Percentiles rank a stretch among this genome's conserved stretches.
Conservation (phyloP, 2,113 vertebrate species). For the Hippocampus zosterae region DNA sequence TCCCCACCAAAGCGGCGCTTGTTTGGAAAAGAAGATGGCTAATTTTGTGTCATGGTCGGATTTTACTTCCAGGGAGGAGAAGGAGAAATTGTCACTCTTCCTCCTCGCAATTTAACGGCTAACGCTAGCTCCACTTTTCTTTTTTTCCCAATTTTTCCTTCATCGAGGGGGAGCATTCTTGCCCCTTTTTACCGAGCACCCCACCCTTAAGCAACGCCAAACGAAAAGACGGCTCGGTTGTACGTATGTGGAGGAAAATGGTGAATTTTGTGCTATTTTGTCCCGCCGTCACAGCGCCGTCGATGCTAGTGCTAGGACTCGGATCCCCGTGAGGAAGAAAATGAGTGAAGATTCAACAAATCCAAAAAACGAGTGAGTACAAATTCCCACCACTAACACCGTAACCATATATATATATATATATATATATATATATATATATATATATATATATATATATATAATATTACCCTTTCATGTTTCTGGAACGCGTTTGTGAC, state of each 20-base stretch:
- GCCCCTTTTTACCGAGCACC: slow-evolving; percentile 24
- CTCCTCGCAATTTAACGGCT: slow-evolving; percentile 64
- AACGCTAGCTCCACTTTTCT: slow-evolving; percentile 51
- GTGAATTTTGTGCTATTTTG: slow-evolving; percentile 74
- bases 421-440: neutral
- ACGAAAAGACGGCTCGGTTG: slow-evolving; percentile 38
- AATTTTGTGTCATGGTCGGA: slow-evolving; percentile 66
- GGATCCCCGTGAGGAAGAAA: slow-evolving; percentile 92
- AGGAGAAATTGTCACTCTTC: slow-evolving; percentile 72
- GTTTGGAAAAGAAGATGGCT: slow-evolving; percentile 48
- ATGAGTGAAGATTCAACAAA: slow-evolving; percentile 99
- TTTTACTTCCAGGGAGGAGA: slow-evolving; percentile 75
- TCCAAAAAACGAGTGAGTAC: slow-evolving; percentile 92
- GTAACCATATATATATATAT: neutral
- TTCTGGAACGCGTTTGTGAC: neutral
- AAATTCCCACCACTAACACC: neutral
- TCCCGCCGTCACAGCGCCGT: slow-evolving; percentile 80
- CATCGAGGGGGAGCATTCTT: slow-evolving; percentile 21
- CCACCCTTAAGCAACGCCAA: slow-evolving; percentile 35
- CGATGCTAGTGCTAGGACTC: slow-evolving; percentile 83
- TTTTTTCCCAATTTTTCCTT: neutral
- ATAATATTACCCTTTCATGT: neutral
- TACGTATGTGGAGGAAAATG: slow-evolving; percentile 58
- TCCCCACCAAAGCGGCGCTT: neutral
- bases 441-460: neutral